Conservation (phyloP, 2,888 invertebrate genomes). For the Malachius bipustulatus region DNA sequence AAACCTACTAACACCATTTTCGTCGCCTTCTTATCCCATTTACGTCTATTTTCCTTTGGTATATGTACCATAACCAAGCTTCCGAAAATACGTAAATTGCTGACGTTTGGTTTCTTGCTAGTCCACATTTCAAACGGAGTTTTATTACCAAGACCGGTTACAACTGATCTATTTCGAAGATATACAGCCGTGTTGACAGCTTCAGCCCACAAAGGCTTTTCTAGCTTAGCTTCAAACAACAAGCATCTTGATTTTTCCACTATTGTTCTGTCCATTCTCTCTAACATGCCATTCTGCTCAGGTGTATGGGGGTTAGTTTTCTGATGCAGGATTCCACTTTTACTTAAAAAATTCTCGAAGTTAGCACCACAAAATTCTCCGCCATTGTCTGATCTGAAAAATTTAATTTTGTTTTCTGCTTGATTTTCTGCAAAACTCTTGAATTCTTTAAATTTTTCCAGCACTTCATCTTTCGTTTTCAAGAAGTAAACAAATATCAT, state of each 20-base stretch:
- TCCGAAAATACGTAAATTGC: constrained; percentile 25
- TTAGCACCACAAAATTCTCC: constrained; percentile 18
- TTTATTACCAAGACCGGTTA: constrained; percentile 5
- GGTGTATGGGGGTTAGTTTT: constrained; percentile 16
- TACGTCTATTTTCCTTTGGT: constrained; percentile 25
- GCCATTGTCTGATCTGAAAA: constrained; percentile 21
- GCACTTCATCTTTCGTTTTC: too few species aligned
- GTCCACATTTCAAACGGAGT: constrained; percentile 20
- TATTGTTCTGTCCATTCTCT: constrained; percentile 21
- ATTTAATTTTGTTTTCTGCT: constrained; percentile 19
- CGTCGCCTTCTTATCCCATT: constrained; percentile 24
- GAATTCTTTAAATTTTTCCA: too few species aligned
- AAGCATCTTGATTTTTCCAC: constrained; percentile 23
- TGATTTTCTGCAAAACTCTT: constrained; percentile 20
- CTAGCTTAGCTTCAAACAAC: constrained; percentile 20
- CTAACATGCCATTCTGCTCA: constrained; percentile 19
- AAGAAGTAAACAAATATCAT: constrained; percentile 21
- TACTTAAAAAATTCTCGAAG: constrained; percentile 16
- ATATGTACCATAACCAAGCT: constrained; percentile 24
- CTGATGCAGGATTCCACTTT: constrained; percentile 16
- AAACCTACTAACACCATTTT: constrained; percentile 23
- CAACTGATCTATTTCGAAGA: constrained; percentile 19
- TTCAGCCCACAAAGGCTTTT: constrained; percentile 23
- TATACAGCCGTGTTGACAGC: constrained; percentile 22
- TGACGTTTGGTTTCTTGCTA: constrained; percentile 25